Base-by-base conservation (phyloP, 2,888 invertebrate species). In the Phorcus lineatus region DNA sequence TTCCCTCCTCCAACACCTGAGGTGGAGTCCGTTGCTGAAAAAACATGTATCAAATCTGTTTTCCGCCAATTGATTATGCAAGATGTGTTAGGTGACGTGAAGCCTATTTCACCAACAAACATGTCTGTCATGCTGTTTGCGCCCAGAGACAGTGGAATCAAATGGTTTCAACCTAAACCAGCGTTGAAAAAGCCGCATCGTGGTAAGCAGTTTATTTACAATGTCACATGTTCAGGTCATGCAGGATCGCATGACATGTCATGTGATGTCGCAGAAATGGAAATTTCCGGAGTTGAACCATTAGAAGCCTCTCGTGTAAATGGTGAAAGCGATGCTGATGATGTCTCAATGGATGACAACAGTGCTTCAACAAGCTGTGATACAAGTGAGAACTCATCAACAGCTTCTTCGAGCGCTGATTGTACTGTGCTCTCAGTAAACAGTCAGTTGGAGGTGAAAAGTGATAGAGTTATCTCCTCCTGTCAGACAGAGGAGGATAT, bases 271-370 rank as follows among this genome's bases (percentile, higher is more conserved):
- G 57, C 82, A 4, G 83, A 84, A 13, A 81, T 87, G 24, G 89
- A 89, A 22, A 85, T 89, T 57, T 89, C 89, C 9, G 90, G 90
- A n/a, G 88, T 89, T 81, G 88, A 90, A 74, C 87, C 88, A 6
- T 82, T 89, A 24, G 87, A 75, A 19, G 13, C 6, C 11, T 47
- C 70, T 16, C n/a, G 19, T 28, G 67, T 67, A 4, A n/a, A 6
- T 67, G 24, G 67, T 67, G 67, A 28, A 67, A 36, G 2, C 2
- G 74, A n/a, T 19, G 22, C 17, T n/a, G 47, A 19, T 24, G 40
- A 40, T 22, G 52, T 36, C 9, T n/a, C 74, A 16, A 78, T 77
- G 16, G 77, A 75, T n/a, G 67, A 19, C 19, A 54, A 62, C 19
- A 19, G 24, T 19, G 17, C n/a, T 7, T 19, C 11, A 7, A 19